Evolutionary conservation across 2,797 vertebrate genomes (phyloP), one percentile per base, ranked within the genome.

Genomic region (Limnodromus scolopaceus): DNA sequence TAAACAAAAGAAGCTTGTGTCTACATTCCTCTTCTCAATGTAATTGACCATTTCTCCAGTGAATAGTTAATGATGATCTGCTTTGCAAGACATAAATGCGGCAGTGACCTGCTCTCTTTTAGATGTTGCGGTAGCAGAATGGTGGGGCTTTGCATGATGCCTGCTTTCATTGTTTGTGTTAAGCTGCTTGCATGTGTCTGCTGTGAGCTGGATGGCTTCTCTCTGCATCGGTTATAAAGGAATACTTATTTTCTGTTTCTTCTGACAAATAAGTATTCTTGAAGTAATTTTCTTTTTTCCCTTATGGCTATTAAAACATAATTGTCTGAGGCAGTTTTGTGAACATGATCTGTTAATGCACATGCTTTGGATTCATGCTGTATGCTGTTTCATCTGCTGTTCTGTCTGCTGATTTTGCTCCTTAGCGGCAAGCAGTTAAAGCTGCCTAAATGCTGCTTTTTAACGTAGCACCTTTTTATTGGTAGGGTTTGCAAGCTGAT

Each of bases 101-200:
- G 97, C 98, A 98, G 97, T 96, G 97, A 97, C 95, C 98, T 98
- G 95, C 96, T 98, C 97, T 99, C 98, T 58, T 98, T 99, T 98
- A 98, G 98, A 97, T 99, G 99, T 97, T 98, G 98, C 98, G 97
- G 98, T 98, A 97, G 98, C 96, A 95, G 96, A 98, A 99, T 98
- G 99, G 98, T 99, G 98, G 98, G 98, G 98, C 95, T 98, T 96
- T 97, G 98, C 97, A 98, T 96, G 97, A 92, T 97, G 97, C 97
- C 97, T 98, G 96, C 92, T 97, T 97, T 79, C 38, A 34, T 95
- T 95, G 13, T 95, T 79, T 89, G 80, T 88, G 41, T 74, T 92
- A 75, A 83, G 78, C 61, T 95, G 79, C 49, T 83, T 94, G 77
- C 63, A 30, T 82, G 53, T 82, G 49, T 64, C 39, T 70, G 32